phyloP scores from a whole-genome alignment of 2,888 invertebrate species.

The Conomelus anceps region DNA sequence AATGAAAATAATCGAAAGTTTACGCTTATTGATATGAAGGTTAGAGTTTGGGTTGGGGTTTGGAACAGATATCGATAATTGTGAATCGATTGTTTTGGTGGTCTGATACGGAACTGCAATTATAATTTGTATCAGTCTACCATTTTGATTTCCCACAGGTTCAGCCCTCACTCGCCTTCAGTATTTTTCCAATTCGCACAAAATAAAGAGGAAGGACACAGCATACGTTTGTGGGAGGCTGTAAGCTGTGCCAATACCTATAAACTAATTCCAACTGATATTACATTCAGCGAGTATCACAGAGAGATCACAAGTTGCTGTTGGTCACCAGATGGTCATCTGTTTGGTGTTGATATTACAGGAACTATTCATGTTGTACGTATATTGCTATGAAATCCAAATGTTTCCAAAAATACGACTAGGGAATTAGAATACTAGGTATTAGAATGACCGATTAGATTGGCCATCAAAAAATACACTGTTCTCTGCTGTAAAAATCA shows the following conservation, averaged over 20 bases:
- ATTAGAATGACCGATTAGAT: too few species aligned
- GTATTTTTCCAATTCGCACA: not conserved
- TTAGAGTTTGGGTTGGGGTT: too few species aligned
- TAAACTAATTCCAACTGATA: not conserved
- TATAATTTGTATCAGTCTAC: too few species aligned
- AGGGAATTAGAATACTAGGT: too few species aligned
- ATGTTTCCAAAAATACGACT: too few species aligned
- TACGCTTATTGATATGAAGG: too few species aligned
- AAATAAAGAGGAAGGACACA: not conserved
- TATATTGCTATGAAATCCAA: not conserved
- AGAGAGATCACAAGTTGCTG: constrained; percentile 14
- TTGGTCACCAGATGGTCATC: constrained; percentile 21
- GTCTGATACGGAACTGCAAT: too few species aligned
- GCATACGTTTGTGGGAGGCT: not conserved
- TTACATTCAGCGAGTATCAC: not conserved
- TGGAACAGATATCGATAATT: too few species aligned
- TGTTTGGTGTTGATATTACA: constrained; percentile 7
- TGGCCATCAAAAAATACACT: too few species aligned
- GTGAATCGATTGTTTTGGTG: too few species aligned
- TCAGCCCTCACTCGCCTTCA: not conserved
- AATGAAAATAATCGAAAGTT: too few species aligned
- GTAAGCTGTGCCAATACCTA: not conserved
- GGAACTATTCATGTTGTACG: constrained; percentile 23
- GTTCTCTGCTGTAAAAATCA: too few species aligned
- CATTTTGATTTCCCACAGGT: not conserved